A percentile compares a stretch with the other conserved stretches of the same genome.
phyloP scores from a whole-genome alignment of 2,113 vertebrate species.

The Rhadina sibilatrix region DNA sequence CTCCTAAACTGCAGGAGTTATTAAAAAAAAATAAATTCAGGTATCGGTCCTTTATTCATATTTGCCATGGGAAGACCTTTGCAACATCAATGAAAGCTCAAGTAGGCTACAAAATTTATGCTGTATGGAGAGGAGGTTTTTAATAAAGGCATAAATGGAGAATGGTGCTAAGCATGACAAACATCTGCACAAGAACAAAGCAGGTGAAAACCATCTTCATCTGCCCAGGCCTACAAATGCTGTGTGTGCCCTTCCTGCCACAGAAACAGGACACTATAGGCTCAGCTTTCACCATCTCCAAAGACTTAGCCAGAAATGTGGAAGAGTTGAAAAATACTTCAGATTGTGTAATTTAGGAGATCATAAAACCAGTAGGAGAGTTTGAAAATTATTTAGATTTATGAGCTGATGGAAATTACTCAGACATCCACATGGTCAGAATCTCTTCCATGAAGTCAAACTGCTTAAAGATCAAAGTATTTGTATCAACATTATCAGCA shows the following conservation, averaged over 20 bases:
- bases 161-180: background rate
- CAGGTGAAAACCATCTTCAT: conserved; percentile 14
- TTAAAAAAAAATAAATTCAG: background rate
- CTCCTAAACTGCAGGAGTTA: background rate
- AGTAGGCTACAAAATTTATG: background rate
- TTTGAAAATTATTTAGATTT: conserved; percentile 50
- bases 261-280: background rate
- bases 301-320: conserved; percentile 1
- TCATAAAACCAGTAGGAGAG: conserved; percentile 49
- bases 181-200: conserved; percentile 30
- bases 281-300: conserved; percentile 17
- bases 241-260: background rate
- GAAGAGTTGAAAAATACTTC: conserved; percentile 34
- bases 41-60: background rate
- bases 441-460: conserved; percentile 39
- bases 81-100: background rate
- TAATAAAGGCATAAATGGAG: background rate
- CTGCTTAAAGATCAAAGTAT: conserved; percentile 55
- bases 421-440: background rate
- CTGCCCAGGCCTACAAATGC: background rate
- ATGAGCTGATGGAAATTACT: conserved; percentile 46
- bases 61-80: background rate
- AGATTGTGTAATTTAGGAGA: conserved; percentile 13
- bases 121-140: background rate
- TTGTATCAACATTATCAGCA: conserved; percentile 30